These are phyloP conservation scores for Psittacula cyanocephala DNA, from an alignment of 2,113 vertebrate genomes.

Conservation along the genomic window DNA sequence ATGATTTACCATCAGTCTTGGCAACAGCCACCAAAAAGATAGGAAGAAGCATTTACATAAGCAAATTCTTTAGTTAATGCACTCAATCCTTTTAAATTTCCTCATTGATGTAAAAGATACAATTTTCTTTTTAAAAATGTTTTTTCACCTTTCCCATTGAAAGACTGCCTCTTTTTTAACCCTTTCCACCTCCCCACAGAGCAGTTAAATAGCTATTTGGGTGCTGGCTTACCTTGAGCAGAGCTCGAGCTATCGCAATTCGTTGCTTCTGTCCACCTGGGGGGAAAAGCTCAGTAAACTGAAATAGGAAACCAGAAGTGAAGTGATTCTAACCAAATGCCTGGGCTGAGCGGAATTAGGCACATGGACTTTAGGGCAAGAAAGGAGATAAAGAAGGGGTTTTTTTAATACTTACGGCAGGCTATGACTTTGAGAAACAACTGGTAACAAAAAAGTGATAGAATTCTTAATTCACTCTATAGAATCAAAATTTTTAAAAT, in stretches of 20 bases:
- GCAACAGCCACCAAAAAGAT: background rate
- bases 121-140: background rate
- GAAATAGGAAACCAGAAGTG: background rate
- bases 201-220: background rate
- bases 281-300: background rate
- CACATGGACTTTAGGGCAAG: background rate
- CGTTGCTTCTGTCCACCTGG: constrained; percentile 97
- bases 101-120: background rate
- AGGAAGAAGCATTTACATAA: background rate
- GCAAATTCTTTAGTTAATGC: background rate
- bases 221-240: constrained; percentile 86
- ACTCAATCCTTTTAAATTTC: background rate
- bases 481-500: background rate
- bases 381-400: background rate
- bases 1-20: background rate
- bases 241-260: constrained; percentile 93
- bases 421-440: background rate
- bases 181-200: background rate
- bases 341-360: background rate
- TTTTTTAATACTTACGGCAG: background rate
- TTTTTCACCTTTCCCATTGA: background rate
- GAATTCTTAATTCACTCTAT: background rate
- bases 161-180: background rate
- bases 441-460: background rate
- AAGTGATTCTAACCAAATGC: background rate